Conservation (phyloP, 2,888 invertebrate genomes). For the Asteroscopus sphinx region DNA sequence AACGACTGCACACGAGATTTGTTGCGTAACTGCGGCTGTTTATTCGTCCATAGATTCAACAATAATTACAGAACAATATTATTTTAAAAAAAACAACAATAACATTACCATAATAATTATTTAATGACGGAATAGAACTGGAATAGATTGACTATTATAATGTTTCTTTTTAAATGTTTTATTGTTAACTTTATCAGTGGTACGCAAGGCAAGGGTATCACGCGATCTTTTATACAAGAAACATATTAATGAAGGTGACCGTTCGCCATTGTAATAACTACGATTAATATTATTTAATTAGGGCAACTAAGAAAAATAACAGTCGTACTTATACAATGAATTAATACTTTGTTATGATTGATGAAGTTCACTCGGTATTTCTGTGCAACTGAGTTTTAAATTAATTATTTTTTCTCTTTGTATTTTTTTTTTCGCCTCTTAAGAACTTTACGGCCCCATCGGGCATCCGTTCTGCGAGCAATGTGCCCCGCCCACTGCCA, state of each 20-base stretch:
- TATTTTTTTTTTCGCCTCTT: background rate
- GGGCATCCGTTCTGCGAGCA: no score
- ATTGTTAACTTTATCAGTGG: constrained; percentile 41
- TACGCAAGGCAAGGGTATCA: constrained; percentile 29
- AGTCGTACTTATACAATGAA: constrained; percentile 9
- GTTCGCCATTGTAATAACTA: constrained; percentile 37
- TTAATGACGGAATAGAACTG: constrained; percentile 13
- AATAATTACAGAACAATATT: constrained; percentile 28
- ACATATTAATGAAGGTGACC: constrained; percentile 40
- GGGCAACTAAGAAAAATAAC: constrained; percentile 35
- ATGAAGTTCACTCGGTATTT: constrained; percentile 12
- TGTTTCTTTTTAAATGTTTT: constrained; percentile 45
- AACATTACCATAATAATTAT: background rate
- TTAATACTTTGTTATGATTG: constrained; percentile 21
- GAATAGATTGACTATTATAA: constrained; percentile 37
- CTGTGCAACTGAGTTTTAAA: background rate
- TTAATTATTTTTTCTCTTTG: background rate
- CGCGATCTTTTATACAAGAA: constrained; percentile 47
- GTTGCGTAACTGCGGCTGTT: no score
- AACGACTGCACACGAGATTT: no score
- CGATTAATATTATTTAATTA: constrained; percentile 47
- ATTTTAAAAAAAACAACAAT: constrained; percentile 12
- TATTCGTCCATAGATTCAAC: no score
- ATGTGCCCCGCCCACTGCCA: no score
- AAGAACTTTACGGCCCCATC: no score